Evolutionary conservation across 2,888 invertebrate genomes (phyloP).

Genomic region (Drosophila testacea): DNA sequence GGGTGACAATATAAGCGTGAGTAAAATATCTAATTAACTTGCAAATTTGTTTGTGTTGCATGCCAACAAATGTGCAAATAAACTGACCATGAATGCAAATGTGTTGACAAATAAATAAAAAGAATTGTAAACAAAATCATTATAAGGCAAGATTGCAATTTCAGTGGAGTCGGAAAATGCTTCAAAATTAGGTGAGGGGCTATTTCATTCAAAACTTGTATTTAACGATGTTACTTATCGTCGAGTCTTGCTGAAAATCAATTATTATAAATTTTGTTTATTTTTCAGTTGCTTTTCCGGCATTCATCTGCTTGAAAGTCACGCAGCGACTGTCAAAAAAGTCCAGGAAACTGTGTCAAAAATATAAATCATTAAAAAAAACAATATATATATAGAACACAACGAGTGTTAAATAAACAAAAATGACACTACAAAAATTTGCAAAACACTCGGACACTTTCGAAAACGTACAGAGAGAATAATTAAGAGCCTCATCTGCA

Average conservation of each 20-base stretch:
- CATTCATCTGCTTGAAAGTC: constrained; percentile 7
- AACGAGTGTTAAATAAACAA: constrained; percentile 43
- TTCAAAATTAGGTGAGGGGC: too few species aligned
- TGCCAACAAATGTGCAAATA: constrained; percentile 7
- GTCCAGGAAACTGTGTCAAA: constrained; percentile 18
- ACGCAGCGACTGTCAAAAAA: constrained; percentile 7
- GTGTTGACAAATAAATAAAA: not conserved
- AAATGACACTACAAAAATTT: constrained; percentile 39
- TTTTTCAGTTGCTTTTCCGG: constrained; percentile 1
- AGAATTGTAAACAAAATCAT: not conserved
- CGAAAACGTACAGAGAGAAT: constrained; percentile 31
- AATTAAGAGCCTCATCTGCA: constrained; percentile 22
- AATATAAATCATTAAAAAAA: constrained; percentile 16
- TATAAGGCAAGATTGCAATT: not conserved
- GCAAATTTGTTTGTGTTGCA: constrained; percentile 8
- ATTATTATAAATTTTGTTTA: not conserved
- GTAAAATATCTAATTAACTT: constrained; percentile 14
- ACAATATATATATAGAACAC: constrained; percentile 15
- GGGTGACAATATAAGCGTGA: constrained; percentile 7
- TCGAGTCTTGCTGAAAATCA: not conserved
- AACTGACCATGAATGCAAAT: constrained; percentile 13
- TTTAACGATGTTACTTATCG: too few species aligned
- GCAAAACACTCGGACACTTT: constrained; percentile 48
- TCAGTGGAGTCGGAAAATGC: not conserved
- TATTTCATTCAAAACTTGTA: too few species aligned